Conservation (phyloP, 2,888 invertebrate species). For the Phanerotoma sp. region DNA sequence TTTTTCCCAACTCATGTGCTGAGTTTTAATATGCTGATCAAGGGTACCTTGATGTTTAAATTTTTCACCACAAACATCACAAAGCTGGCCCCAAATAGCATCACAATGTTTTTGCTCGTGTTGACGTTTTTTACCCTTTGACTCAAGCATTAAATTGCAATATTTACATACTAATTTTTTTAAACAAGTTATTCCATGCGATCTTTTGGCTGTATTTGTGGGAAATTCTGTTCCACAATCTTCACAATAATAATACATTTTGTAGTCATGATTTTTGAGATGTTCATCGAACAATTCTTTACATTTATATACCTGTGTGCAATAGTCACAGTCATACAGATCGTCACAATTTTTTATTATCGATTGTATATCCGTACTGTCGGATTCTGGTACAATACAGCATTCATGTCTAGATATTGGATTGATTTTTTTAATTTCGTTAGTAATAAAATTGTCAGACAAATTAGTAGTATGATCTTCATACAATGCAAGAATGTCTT, state of each 20-base stretch:
- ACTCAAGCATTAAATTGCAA: constrained; percentile 48
- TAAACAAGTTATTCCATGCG: constrained; percentile 47
- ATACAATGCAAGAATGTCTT: constrained; percentile 49
- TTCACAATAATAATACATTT: constrained; percentile 51
- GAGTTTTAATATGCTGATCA: constrained; percentile 53
- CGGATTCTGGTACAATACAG: too few relatives aligned
- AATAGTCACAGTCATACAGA: constrained; percentile 53
- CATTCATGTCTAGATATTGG: too few relatives aligned
- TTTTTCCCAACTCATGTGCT: constrained; percentile 54
- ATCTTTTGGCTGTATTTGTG: constrained; percentile 49
- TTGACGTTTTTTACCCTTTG: constrained; percentile 54
- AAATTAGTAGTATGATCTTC: constrained; percentile 45
- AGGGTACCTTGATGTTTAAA: constrained; percentile 55
- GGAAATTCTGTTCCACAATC: constrained; percentile 52
- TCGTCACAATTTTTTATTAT: too few relatives aligned
- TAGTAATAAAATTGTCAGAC: constrained; percentile 39
- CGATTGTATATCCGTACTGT: too few relatives aligned
- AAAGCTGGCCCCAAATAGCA: constrained; percentile 49
- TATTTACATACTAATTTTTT: constrained; percentile 51
- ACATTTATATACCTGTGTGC: constrained; percentile 43
- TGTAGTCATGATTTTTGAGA: constrained; percentile 49
- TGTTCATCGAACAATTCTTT: constrained; percentile 50
- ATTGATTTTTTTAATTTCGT: too few relatives aligned
- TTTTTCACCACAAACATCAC: constrained; percentile 54
- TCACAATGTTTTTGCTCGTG: constrained; percentile 56